Conservation (phyloP, 2,797 vertebrate species). For the Gephyroberyx darwinii region DNA sequence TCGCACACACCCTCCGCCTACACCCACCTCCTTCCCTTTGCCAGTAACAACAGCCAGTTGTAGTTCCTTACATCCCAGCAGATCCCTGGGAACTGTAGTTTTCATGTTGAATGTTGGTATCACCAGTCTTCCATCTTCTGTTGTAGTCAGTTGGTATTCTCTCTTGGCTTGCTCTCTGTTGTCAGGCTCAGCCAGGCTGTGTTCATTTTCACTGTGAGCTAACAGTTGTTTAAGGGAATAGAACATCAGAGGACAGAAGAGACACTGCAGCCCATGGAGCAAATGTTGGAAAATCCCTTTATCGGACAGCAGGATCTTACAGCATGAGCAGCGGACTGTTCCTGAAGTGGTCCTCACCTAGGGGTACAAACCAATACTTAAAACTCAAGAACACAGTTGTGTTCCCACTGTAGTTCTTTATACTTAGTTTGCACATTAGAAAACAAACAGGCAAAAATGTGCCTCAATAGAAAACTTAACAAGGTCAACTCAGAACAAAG, state of each 20-base stretch:
- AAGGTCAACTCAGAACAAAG: too few relatives aligned
- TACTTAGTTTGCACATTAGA: too few relatives aligned
- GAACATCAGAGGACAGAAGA: conserved; percentile 87
- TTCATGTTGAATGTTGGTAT: conserved; percentile 86
- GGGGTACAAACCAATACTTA: background rate
- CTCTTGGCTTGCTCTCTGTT: conserved; percentile 81
- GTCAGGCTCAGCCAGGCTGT: conserved; percentile 78
- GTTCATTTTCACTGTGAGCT: conserved; percentile 82
- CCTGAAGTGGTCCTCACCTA: background rate
- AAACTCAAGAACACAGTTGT: too few relatives aligned
- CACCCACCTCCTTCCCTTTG: background rate
- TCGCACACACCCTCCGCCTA: background rate
- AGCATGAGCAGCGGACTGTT: conserved; percentile 81
- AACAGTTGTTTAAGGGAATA: conserved; percentile 84
- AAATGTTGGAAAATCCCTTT: conserved; percentile 86
- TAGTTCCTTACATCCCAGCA: conserved; percentile 84
- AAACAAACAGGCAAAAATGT: too few relatives aligned
- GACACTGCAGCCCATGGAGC: conserved; percentile 86
- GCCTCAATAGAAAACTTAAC: too few relatives aligned
- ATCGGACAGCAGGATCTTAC: conserved; percentile 82
- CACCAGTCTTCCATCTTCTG: conserved; percentile 79
- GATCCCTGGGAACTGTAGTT: conserved; percentile 81
- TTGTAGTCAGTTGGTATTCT: conserved; percentile 79
- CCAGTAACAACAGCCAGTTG: conserved; percentile 85
- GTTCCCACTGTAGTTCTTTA: too few relatives aligned